A percentile compares a stretch with the other conserved stretches of the same genome.
phyloP scores from a whole-genome alignment of 1,140 invertebrate genomes.

The Heterodera schachtii region DNA sequence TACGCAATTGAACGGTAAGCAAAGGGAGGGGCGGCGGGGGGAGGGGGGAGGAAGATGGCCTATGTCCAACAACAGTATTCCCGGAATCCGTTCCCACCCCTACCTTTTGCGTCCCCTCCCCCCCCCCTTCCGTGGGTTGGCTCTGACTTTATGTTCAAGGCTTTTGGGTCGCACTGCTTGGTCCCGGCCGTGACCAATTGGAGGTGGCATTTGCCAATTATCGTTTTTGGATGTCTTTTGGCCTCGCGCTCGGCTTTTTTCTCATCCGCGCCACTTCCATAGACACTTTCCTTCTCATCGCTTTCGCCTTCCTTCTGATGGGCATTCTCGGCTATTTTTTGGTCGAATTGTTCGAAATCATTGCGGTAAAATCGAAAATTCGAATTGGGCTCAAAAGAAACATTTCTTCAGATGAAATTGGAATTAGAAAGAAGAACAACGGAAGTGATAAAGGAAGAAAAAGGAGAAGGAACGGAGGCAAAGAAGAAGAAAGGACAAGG shows the following conservation, averaged over 20 bases:
- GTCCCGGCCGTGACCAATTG: constrained; percentile 80
- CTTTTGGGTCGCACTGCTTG: constrained; percentile 80
- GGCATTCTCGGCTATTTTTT: constrained; percentile 80
- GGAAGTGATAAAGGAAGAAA: neutral
- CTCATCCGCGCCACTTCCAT: constrained; percentile 85
- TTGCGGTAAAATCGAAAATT: constrained; percentile 14
- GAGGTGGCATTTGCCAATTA: constrained; percentile 95
- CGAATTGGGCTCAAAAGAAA: neutral
- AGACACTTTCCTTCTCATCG: constrained; percentile 83
- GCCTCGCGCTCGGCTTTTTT: constrained; percentile 87
- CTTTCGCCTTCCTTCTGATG: constrained; percentile 77
- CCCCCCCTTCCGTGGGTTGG: too few species aligned
- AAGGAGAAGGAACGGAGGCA: neutral
- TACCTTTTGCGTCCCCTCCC: neutral
- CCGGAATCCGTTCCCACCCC: too few species aligned
- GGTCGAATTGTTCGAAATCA: constrained; percentile 72
- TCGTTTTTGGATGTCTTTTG: constrained; percentile 87
- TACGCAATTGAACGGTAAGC: constrained; percentile 87
- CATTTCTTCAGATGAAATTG: neutral
- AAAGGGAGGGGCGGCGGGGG: too few species aligned
- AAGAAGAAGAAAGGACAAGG: neutral
- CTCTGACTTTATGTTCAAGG: too few species aligned
- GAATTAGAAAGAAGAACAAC: neutral
- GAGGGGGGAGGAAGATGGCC: too few species aligned
- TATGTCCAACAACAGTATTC: too few species aligned